Evolutionary conservation across 2,888 invertebrate species (phyloP).

Genomic region (Meiosimyza decipiens): DNA sequence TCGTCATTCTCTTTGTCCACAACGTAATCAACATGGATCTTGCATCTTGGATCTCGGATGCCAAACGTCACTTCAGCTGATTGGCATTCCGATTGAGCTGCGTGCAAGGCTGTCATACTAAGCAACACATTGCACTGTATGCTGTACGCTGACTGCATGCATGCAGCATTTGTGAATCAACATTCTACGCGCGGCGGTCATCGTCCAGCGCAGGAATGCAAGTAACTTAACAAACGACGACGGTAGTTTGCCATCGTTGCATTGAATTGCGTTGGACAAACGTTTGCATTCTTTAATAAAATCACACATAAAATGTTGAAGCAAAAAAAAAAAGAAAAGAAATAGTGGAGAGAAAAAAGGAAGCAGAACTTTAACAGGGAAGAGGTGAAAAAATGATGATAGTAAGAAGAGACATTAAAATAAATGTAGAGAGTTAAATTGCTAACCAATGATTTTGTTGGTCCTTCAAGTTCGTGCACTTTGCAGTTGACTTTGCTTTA

Average conservation of each 20-base stretch:
- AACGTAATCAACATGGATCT: background rate
- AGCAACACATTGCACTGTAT: background rate
- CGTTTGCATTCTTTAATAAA: constrained; percentile 31
- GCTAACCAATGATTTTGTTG: background rate
- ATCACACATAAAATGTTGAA: constrained; percentile 22
- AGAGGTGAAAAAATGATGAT: constrained; percentile 4
- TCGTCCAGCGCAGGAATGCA: constrained; percentile 53
- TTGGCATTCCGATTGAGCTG: constrained; percentile 15
- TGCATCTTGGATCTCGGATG: background rate
- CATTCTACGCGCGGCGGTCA: constrained; percentile 56
- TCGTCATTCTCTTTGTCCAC: too few species aligned
- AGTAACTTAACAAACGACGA: constrained; percentile 12
- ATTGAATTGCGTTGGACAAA: constrained; percentile 19
- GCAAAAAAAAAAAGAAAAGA: background rate
- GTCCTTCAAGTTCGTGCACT: background rate
- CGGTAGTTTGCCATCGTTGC: background rate
- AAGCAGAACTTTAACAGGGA: constrained; percentile 1
- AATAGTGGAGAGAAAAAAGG: background rate
- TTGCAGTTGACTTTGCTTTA: background rate
- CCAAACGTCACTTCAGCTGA: constrained; percentile 21
- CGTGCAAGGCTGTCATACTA: constrained; percentile 4
- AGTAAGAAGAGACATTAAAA: constrained; percentile 8
- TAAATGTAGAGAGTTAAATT: background rate
- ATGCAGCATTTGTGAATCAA: constrained; percentile 49
- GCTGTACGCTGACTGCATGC: background rate